Conservation (phyloP, 2,888 invertebrate species). For the Thalpophila matura region DNA sequence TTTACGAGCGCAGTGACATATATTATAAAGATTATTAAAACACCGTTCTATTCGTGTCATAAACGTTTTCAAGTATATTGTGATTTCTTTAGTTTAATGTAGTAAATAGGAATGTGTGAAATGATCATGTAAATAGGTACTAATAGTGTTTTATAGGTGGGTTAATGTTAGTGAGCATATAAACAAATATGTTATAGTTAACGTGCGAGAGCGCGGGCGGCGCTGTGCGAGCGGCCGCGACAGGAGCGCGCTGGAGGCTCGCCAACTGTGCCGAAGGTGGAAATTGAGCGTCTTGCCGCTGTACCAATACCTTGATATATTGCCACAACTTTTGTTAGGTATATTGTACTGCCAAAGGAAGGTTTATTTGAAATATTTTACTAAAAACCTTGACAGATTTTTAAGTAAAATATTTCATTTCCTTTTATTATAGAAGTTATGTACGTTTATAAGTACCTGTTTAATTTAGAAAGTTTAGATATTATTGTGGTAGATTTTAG, state of each 20-base stretch:
- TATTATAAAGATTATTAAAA: constrained; percentile 30
- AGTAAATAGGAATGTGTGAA: constrained; percentile 10
- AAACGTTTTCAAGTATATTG: constrained; percentile 20
- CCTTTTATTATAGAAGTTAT: too few species aligned
- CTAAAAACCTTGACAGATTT: too few species aligned
- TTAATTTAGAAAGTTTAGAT: too few species aligned
- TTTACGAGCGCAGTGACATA: constrained; percentile 27
- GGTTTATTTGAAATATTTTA: not conserved
- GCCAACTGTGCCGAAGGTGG: constrained; percentile 76
- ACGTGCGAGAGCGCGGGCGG: constrained; percentile 7
- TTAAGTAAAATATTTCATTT: too few species aligned
- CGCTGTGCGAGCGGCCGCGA: not conserved
- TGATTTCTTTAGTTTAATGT: constrained; percentile 18
- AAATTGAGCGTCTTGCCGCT: constrained; percentile 32
- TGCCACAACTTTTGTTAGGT: not conserved
- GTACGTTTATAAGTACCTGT: too few species aligned
- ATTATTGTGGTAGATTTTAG: too few species aligned
- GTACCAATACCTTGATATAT: constrained; percentile 11
- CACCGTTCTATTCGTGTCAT: constrained; percentile 20
- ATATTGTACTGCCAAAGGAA: not conserved
- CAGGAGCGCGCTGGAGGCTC: constrained; percentile 60
- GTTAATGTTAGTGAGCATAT: constrained; percentile 27
- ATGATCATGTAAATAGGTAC: constrained; percentile 30
- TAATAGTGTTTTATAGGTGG: constrained; percentile 27
- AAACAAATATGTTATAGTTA: constrained; percentile 21